A percentile compares a stretch with the other conserved stretches of the same genome.
Conservation (phyloP, 2,888 invertebrate species). For the Mimachlamys varia region DNA sequence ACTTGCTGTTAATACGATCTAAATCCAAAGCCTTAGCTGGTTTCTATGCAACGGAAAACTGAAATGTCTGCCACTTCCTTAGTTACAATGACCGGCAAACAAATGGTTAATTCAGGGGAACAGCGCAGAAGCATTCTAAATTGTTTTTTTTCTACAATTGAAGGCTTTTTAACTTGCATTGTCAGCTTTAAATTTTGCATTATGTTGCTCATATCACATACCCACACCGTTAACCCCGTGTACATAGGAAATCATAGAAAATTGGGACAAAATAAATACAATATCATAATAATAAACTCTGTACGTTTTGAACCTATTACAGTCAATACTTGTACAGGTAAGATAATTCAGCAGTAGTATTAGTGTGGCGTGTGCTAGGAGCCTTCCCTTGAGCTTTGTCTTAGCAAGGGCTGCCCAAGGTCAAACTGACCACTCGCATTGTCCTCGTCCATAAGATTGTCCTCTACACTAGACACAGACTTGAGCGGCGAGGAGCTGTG, state of each 20-base stretch:
- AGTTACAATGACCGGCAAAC: no score
- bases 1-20: no score
- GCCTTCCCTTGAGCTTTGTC: not conserved
- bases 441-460: not conserved
- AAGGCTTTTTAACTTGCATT: no score
- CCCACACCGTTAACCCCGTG: not conserved
- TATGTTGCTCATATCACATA: not conserved
- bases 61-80: no score
- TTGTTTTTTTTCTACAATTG: no score
- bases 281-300: not conserved
- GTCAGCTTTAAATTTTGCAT: constrained; percentile 4
- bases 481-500: constrained; percentile 34
- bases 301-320: not conserved
- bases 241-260: not conserved
- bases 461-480: constrained; percentile 33
- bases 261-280: not conserved
- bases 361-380: not conserved
- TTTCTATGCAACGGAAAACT: no score
- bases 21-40: no score
- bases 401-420: not conserved
- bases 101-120: no score
- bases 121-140: no score
- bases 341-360: not conserved
- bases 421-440: not conserved
- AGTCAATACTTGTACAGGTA: not conserved